Evolutionary conservation across 2,797 vertebrate genomes (phyloP), one percentile per base, ranked within the genome.

Genomic region (Tadarida brasiliensis): DNA sequence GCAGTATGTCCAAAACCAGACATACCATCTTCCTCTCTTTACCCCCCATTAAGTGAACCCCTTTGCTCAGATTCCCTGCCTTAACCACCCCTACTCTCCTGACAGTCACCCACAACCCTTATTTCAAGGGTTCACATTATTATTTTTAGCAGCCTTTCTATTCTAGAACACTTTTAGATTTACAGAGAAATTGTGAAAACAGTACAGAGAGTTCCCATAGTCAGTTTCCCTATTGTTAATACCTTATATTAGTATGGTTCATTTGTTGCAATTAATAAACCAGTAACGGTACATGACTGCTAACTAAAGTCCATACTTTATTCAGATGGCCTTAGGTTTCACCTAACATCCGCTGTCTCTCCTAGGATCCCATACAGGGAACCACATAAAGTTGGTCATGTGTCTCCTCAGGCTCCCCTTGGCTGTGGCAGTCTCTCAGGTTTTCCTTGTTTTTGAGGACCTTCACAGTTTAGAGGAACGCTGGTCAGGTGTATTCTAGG

Each of bases 301-400:
- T 87, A 70, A 87, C 39, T 61, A 2, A 80, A 73, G 35, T n/a
- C 77, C 19, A 71, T 14, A 3, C 12, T n/a, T 44, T 39, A 90
- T 84, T 94, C 15, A 35, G 8, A 61, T 84, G 59, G 59, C 24
- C 33, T 91, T 88, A 33, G 44, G 47, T 91, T 94, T 94, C 56
- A 61, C 20, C 7, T 70, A 54, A n/a, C 49, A 28, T 7, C 7
- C 33, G 7, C 88, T 17, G 39, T 82, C n/a, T 92, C 30, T 51
- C 47, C 19, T 39, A 49, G 67, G 57, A 56, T n/a, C 22, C 26
- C 77, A 54, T 30, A 9, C 2, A 33, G 12, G 14, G 73, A 30
- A 17, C 11, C 56, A 74, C 1, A 14, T 11, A 51, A 16, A 39
- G 86, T 86, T 61, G n/a, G 7, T 83, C 19, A 11, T 30, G 0